These are phyloP conservation scores for Amiota communis DNA, from an alignment of 2,888 invertebrate genomes.

Conservation along the genomic window DNA sequence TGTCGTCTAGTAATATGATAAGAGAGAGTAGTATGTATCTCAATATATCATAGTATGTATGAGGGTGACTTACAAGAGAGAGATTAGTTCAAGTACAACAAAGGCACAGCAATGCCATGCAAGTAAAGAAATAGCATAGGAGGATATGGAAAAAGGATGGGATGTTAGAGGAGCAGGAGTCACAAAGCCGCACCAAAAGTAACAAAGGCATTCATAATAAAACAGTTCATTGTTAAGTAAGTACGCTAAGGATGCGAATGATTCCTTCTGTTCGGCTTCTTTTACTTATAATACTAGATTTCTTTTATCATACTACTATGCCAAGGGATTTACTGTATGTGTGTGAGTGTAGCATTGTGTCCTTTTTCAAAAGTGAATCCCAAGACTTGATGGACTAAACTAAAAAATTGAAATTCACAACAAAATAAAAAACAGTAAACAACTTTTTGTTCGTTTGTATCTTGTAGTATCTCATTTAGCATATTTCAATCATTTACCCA, in stretches of 20 bases:
- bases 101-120: background rate
- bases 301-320: no score
- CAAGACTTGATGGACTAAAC: background rate
- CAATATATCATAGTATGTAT: background rate
- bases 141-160: constrained; percentile 6
- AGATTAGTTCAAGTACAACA: constrained; percentile 25
- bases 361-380: background rate
- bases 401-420: background rate
- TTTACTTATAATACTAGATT: no score
- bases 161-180: background rate
- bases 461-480: no score
- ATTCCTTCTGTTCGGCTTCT: no score
- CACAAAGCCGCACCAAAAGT: constrained; percentile 20
- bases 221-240: constrained; percentile 28
- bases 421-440: background rate
- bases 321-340: no score
- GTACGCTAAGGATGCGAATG: background rate
- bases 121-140: background rate
- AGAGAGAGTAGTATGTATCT: no score
- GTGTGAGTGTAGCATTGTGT: no score
- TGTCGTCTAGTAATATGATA: no score
- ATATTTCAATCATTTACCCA: no score
- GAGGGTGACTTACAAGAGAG: constrained; percentile 20
- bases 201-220: constrained; percentile 27
- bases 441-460: background rate